phyloP scores from a whole-genome alignment of 2,113 vertebrate species.

The Eolophus roseicapilla region DNA sequence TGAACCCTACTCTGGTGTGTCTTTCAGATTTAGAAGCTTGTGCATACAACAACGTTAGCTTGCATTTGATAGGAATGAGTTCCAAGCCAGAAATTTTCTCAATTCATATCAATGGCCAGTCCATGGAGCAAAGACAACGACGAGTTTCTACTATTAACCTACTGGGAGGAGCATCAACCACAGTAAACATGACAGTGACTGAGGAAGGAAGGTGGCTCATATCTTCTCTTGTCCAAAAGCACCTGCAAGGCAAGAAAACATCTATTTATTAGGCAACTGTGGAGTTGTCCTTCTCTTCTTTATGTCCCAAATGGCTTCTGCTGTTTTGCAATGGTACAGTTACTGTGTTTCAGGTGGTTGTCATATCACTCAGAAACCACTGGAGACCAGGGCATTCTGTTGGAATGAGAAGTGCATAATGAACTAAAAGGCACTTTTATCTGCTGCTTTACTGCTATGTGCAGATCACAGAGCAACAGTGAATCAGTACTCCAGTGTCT shows the following conservation, averaged over 20 bases:
- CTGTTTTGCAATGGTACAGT: neutral
- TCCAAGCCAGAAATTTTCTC: conserved; percentile 91
- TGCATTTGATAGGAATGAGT: conserved; percentile 92
- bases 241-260: conserved; percentile 83
- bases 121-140: conserved; percentile 79
- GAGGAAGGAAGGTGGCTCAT: conserved; percentile 86
- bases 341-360: neutral
- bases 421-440: neutral
- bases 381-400: neutral
- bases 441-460: neutral
- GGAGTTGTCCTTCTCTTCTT: neutral
- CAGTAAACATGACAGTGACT: conserved; percentile 81
- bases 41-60: conserved; percentile 79
- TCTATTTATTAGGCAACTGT: neutral
- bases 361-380: neutral
- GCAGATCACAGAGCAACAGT: neutral
- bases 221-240: conserved; percentile 84
- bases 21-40: conserved; percentile 83
- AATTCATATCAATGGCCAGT: conserved; percentile 91
- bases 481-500: neutral
- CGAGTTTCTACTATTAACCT: conserved; percentile 85
- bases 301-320: neutral
- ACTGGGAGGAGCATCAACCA: conserved; percentile 82
- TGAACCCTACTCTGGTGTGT: neutral
- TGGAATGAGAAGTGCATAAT: neutral